Percentiles rank a stretch among this genome's conserved stretches.
These are phyloP conservation scores for Drusus annulatus DNA, from an alignment of 1,140 invertebrate species.

Conservation along the genomic window DNA sequence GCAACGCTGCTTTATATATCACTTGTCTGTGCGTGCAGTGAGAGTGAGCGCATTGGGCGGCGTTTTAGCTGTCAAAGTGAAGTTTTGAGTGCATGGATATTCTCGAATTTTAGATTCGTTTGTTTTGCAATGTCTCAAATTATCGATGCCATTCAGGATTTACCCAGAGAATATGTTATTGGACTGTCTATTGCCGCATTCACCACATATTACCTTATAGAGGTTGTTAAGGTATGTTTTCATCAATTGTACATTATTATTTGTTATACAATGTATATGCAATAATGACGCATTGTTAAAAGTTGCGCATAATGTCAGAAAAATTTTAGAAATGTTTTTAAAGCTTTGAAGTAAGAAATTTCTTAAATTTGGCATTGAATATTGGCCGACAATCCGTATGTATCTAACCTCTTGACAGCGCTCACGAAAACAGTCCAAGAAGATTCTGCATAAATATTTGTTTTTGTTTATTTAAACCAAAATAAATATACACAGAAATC, in stretches of 20 bases:
- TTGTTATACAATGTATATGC: conserved; percentile 14
- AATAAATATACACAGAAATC: too few relatives aligned
- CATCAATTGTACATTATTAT: background rate
- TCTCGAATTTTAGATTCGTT: background rate
- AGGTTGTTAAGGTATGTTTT: conserved; percentile 54
- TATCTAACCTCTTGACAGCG: conserved; percentile 4
- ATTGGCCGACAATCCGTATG: background rate
- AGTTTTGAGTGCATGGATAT: background rate
- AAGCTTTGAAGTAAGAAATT: too few relatives aligned
- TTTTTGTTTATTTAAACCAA: too few relatives aligned
- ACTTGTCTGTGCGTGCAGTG: too few relatives aligned
- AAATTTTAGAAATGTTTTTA: background rate
- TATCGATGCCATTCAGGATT: conserved; percentile 45
- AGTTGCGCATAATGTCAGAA: background rate
- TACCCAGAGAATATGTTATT: conserved; percentile 51
- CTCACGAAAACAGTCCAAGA: background rate
- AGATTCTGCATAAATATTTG: too few relatives aligned
- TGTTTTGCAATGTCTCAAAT: conserved; percentile 41
- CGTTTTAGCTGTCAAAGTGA: background rate
- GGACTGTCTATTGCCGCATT: conserved; percentile 53
- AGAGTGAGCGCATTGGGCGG: background rate
- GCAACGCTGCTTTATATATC: too few relatives aligned
- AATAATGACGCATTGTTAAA: background rate
- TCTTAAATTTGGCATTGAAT: background rate
- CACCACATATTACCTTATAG: conserved; percentile 53